phyloP scores from a whole-genome alignment of 2,888 invertebrate genomes.

The Maniola hyperantus region DNA sequence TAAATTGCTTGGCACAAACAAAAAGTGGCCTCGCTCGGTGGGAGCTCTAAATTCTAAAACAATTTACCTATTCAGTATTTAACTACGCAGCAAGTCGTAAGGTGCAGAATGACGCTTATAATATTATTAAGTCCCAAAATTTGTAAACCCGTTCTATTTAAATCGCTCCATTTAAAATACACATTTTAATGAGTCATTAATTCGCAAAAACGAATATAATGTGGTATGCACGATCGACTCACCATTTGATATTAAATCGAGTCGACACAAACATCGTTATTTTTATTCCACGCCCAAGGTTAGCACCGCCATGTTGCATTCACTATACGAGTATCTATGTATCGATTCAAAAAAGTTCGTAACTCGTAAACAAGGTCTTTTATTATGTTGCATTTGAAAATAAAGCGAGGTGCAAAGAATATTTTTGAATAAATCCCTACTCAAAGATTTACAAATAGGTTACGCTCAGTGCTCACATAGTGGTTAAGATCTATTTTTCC shows the following conservation, averaged over 20 bases:
- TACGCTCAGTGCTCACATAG: neutral
- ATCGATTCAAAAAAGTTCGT: slow-evolving; percentile 57
- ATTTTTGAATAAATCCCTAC: slow-evolving; percentile 18
- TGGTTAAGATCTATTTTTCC: slow-evolving; percentile 10
- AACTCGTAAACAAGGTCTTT: slow-evolving; percentile 66
- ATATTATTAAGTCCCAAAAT: slow-evolving; percentile 14
- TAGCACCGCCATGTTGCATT: slow-evolving; percentile 73
- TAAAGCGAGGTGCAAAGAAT: slow-evolving; percentile 29
- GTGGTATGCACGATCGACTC: slow-evolving; percentile 24
- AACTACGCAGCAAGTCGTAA: neutral
- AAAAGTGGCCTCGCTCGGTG: neutral
- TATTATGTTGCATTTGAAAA: slow-evolving; percentile 45
- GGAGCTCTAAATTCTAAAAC: slow-evolving; percentile 8
- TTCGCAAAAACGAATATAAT: slow-evolving; percentile 22
- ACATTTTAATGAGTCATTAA: slow-evolving; percentile 19
- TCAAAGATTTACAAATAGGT: slow-evolving; percentile 16
- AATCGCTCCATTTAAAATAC: slow-evolving; percentile 19
- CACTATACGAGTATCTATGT: slow-evolving; percentile 43
- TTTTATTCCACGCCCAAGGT: slow-evolving; percentile 75
- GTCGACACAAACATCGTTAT: slow-evolving; percentile 76
- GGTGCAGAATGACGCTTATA: slow-evolving; percentile 9
- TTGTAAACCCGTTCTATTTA: slow-evolving; percentile 16
- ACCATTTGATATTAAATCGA: slow-evolving; percentile 62
- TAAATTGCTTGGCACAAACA: slow-evolving; percentile 5
- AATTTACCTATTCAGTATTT: neutral